phyloP scores from a whole-genome alignment of 64 coral and sea anemone genomes.

The Pocillopora verrucosa region DNA sequence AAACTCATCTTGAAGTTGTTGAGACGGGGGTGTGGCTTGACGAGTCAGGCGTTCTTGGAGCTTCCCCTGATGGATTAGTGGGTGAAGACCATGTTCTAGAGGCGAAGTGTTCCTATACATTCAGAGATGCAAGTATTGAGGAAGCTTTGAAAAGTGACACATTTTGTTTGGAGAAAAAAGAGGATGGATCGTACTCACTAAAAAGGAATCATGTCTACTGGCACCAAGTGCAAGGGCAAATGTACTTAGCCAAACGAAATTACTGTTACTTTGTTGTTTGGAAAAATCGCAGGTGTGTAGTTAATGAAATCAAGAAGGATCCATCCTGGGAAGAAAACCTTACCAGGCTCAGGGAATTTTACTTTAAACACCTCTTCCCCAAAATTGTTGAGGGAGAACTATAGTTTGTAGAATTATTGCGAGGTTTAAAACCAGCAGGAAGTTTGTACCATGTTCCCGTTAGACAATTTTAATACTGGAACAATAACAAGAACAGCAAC shows the following conservation, averaged over 20 bases:
- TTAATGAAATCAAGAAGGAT: background rate
- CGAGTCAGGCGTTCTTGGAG: background rate
- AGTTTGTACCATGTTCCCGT: background rate
- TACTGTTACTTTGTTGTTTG: background rate
- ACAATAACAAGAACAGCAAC: no score
- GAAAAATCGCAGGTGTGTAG: conserved; percentile 4
- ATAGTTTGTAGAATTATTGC: no score
- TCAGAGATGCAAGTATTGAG: background rate
- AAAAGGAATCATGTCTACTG: background rate
- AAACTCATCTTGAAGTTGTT: background rate
- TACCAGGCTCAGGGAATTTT: no score
- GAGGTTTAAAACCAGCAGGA: no score
- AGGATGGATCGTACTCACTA: background rate
- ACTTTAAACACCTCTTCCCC: no score
- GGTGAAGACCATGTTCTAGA: no score
- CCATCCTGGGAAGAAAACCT: no score
- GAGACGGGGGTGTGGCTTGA: background rate
- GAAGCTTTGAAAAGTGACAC: background rate
- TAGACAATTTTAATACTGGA: no score
- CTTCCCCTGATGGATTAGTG: no score
- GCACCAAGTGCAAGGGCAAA: background rate
- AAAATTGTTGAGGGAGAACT: no score
- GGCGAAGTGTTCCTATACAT: background rate
- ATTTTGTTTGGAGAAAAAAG: background rate
- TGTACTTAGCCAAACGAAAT: background rate